Evolutionary conservation across 2,113 vertebrate species (phyloP), one percentile per base, ranked within the genome.

Genomic region (Paedocypris sp.): DNA sequence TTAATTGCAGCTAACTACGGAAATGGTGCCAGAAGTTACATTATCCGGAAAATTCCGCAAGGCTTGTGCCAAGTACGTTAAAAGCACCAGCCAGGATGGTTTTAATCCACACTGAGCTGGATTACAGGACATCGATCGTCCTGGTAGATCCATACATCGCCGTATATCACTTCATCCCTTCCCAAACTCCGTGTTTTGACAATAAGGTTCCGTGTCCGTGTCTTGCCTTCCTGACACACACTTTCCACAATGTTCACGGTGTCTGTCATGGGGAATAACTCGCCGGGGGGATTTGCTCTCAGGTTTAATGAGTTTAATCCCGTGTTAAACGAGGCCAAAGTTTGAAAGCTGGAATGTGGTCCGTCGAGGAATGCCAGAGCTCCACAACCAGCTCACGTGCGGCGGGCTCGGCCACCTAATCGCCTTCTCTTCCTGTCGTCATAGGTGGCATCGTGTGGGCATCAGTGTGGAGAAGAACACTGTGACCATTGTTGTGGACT

Each of bases 391-490:
- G 36, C 64, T 83, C 79, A 79, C 51, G 70, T 77, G 77, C 74
- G 72, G 73, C 71, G 66, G 35, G 6, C 7, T 45, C 18, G 29
- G 46, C 4, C 6, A 19, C 25, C 33, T 9, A 31, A 46, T 2
- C 12, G 7, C 10, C 56, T 4, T 42, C 33, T 26, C 47, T 19
- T 20, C 16, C 22, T 67, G 9, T 66, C 57, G 64, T 50, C 2
- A 63, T 69, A 98, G 94, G 83, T 99, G 95, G 95, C 95, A 97
- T 76, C 90, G 93, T 32, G 85, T 99, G 32, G 94, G 91, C 41
- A 93, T 98, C 77, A 98, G 95, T 2, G 91, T 99, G 68, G 91
- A 98, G 80, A 91, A 93, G 82, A 90, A 92, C 78, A 91, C 82
- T 8, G 90, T 93, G 76, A 97, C 93, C n/a, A 89, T 99, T 83